Evolutionary conservation across 2,113 vertebrate genomes (phyloP), one percentile per base, ranked within the genome.

Genomic region (Salvelinus namaycush): DNA sequence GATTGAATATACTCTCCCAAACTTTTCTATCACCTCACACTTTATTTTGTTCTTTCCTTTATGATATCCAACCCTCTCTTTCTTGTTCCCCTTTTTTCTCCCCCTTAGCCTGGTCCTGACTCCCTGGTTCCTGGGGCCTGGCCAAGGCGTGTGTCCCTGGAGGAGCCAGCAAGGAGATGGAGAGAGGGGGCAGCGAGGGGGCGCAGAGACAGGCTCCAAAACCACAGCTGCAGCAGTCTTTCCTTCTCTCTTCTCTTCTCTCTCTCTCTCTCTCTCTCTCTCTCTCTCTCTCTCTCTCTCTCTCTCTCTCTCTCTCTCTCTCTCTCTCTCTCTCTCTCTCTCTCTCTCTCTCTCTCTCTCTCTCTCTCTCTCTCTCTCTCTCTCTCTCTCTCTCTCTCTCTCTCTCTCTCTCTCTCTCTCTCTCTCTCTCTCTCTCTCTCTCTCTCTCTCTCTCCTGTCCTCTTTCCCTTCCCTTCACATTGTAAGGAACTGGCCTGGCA

Each of bases 61-160:
- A 81, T 83, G 83, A 81, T 88, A 86, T 87, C 84, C 77, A 82
- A 85, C 83, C 73, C 82, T 83, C 77, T 77, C 82, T 86, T 74
- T 81, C 78, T 86, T 81, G 82, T 86, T 86, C 82, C 89, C 79
- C 78, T 67, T 86, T 83, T 85, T 83, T 86, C 84, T 85, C 83
- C 89, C 89, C 81, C 85, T 91, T 90, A 88, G 84, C 92, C 89
- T 88, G 89, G 88, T 91, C 86, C 85, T 91, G 92, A 92, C 93
- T 94, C 90, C 85, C 87, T 90, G 88, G 84, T 90, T 93, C 87
- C 87, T 92, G 92, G 92, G 91, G 83, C 88, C 84, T 78, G 87
- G 91, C 93, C 92, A 93, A 93, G 85, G 87, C 86, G 77, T 78
- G 85, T 83, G 93, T 93, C 93, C 92, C 92, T 57, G 54, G 89